These are phyloP conservation scores for Limosa lapponica DNA, from an alignment of 2,797 vertebrate species.

Conservation along the genomic window DNA sequence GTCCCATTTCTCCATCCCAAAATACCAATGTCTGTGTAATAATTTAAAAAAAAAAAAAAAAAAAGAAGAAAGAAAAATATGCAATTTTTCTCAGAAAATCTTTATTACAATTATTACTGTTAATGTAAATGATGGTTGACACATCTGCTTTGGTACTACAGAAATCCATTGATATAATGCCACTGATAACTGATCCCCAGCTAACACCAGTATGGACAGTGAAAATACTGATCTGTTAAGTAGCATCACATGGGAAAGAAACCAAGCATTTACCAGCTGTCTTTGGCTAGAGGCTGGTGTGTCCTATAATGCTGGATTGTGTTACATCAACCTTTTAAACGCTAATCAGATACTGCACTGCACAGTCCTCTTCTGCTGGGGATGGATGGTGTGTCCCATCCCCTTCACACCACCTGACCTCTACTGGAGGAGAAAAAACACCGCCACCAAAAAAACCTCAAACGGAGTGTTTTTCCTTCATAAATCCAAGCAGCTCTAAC, in stretches of 20 bases:
- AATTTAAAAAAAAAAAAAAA: neutral
- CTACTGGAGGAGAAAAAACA: neutral
- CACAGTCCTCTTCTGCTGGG: neutral
- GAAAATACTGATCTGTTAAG: neutral
- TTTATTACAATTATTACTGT: neutral
- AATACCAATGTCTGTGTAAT: neutral
- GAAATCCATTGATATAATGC: too few relatives aligned
- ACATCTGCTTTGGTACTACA: neutral
- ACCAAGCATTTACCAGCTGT: neutral
- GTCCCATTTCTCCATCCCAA: neutral
- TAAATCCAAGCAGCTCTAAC: neutral
- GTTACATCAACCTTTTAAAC: neutral
- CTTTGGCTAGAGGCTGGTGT: neutral
- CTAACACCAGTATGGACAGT: neutral
- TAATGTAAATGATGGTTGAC: neutral
- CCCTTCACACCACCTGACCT: neutral
- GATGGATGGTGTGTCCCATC: accelerated
- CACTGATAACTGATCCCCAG: neutral
- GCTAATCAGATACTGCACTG: neutral
- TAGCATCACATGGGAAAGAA: accelerated
- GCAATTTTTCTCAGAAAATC: neutral
- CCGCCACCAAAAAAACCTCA: neutral
- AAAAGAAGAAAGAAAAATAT: neutral
- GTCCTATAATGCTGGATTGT: neutral
- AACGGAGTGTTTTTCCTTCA: neutral